phyloP scores from a whole-genome alignment of 2,888 invertebrate species.

The Nemurella pictetii region DNA sequence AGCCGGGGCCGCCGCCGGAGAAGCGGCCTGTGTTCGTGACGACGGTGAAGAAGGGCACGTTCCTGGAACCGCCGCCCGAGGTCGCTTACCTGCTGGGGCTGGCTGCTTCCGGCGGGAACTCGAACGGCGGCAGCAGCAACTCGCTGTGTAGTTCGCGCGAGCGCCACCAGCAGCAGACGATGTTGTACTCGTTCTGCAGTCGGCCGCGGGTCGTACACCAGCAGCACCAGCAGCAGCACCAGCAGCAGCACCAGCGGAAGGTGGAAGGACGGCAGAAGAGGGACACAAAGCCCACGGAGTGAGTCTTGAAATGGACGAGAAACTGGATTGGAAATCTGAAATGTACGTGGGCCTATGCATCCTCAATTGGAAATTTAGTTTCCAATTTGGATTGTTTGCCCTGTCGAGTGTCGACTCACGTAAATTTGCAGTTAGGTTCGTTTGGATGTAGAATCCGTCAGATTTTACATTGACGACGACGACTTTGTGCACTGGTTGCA shows the following conservation, averaged over 20 bases:
- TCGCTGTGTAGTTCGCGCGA: conserved; percentile 45
- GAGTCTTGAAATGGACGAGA: neutral
- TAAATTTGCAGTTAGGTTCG: too few relatives aligned
- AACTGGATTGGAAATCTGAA: too few relatives aligned
- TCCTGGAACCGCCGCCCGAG: conserved; percentile 76
- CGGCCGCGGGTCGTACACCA: conserved; percentile 48
- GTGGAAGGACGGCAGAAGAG: neutral
- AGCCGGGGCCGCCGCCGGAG: too few relatives aligned
- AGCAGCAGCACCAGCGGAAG: neutral
- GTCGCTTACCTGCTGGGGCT: conserved; percentile 67
- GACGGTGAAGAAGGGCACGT: conserved; percentile 77
- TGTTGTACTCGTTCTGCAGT: conserved; percentile 48
- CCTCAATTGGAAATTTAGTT: too few relatives aligned
- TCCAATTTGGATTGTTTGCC: too few relatives aligned
- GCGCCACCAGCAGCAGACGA: conserved; percentile 40
- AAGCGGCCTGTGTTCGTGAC: conserved; percentile 67
- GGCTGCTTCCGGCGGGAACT: conserved; percentile 49
- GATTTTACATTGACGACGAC: too few relatives aligned
- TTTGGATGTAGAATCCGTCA: too few relatives aligned
- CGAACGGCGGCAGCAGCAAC: conserved; percentile 49
- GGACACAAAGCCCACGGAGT: neutral
- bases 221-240: conserved; percentile 31
- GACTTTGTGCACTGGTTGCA: too few relatives aligned
- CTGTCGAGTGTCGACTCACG: too few relatives aligned
- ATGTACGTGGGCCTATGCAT: too few relatives aligned